Evolutionary conservation across 2,797 vertebrate species (phyloP), one percentile per base, ranked within the genome.

Genomic region (Atherinosoma microstoma): DNA sequence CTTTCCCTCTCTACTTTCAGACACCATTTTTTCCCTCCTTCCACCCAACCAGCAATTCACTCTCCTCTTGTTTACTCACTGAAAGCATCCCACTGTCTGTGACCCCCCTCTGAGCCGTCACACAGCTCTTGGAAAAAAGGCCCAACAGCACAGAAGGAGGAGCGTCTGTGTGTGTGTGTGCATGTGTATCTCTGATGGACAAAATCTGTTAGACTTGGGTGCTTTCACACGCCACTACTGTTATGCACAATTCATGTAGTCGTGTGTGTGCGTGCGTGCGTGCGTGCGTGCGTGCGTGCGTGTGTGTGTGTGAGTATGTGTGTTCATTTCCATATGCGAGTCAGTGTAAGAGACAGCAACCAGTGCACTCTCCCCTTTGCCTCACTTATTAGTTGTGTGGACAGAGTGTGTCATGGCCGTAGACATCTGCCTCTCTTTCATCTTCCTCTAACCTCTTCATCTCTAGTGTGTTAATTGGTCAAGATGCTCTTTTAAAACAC

Each of bases 391-490:
- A 79, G 65, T 72, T 51, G 20, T 15, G 69, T 73, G 32, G 76
- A 75, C 78, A 67, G 64, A 63, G 30, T 0, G 15, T 69, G 80
- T 73, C 73, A 65, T 11, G 4, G 59, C 58, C 59, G 62, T 64
- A 83, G 68, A 82, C 69, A 53, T 70, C 65, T 66, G 67, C 57
- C 56, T 67, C 68, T 76, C 42, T 64, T 64, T 56, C 35, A 56
- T 58, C 61, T 67, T 70, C 62, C 54, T 61, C 59, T 72, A 56
- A 73, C 64, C 74, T 76, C 61, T 29, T 86, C 76, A 70, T 58
- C 73, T 68, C 74, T 49, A 59, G 40, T 34, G 67, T 67, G 80
- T 81, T 76, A 78, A 82, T 76, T 79, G 67, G 75, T 68, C 69
- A 68, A 60, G 40, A 70, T 30, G 47, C 59, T 70, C 20, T 70